These are phyloP conservation scores for Tipula lateralis DNA, from an alignment of 2,888 invertebrate species.

Conservation along the genomic window DNA sequence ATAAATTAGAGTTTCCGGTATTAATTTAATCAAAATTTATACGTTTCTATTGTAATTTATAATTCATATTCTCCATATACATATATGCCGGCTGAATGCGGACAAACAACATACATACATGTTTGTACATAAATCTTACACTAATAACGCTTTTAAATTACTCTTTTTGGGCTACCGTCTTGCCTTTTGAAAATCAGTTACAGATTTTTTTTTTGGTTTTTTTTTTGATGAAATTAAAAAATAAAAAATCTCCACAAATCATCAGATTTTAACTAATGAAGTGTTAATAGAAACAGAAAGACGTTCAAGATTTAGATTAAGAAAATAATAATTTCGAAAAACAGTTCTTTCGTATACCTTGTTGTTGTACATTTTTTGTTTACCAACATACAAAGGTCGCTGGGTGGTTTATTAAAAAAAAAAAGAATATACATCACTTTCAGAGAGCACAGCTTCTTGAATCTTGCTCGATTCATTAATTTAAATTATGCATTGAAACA, in stretches of 20 bases:
- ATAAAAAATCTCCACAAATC: not conserved
- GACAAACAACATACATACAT: not conserved
- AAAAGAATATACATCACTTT: not conserved
- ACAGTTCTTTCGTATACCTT: not conserved
- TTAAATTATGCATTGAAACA: constrained; percentile 19
- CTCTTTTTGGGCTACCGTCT: not conserved
- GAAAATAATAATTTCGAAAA: not conserved
- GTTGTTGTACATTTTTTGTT: not conserved
- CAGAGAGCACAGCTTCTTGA: not conserved
- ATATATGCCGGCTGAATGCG: not conserved
- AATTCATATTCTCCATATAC: not conserved
- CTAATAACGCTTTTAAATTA: not conserved
- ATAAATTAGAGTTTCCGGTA: constrained; percentile 24
- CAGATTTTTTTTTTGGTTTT: not conserved
- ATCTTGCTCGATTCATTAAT: constrained; percentile 5
- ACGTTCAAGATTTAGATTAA: not conserved
- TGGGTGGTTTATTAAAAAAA: constrained; percentile 12
- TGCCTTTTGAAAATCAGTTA: not conserved
- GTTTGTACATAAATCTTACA: not conserved
- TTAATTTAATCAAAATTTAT: constrained; percentile 24
- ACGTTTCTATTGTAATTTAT: constrained; percentile 11
- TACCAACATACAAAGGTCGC: not conserved
- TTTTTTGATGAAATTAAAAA: constrained; percentile 4
- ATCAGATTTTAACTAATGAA: not conserved
- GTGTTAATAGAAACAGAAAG: not conserved